phyloP scores from a whole-genome alignment of 2,113 vertebrate genomes.

The Monopterus albus region DNA sequence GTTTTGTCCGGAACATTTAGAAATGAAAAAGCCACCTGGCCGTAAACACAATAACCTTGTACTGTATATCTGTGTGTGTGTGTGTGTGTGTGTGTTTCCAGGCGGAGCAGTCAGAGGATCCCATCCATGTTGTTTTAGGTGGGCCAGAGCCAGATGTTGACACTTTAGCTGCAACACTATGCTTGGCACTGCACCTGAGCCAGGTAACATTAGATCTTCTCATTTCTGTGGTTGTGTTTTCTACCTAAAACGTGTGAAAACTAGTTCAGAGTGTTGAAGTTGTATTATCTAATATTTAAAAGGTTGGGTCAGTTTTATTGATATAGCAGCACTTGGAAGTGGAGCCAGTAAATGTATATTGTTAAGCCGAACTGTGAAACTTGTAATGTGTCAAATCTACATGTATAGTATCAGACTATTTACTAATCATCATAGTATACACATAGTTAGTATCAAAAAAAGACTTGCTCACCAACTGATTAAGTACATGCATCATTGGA shows the following conservation, averaged over 20 bases:
- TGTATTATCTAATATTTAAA: too few relatives aligned
- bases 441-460: too few relatives aligned
- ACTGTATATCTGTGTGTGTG: conserved; percentile 15
- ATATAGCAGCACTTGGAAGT: too few relatives aligned
- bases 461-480: too few relatives aligned
- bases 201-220: conserved; percentile 80
- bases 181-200: conserved; percentile 90
- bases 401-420: too few relatives aligned
- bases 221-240: not conserved
- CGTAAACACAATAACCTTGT: not conserved
- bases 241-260: not conserved
- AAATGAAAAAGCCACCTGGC: not conserved
- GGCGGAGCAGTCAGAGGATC: conserved; percentile 80
- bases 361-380: too few relatives aligned
- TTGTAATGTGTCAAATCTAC: too few relatives aligned
- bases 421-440: too few relatives aligned
- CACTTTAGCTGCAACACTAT: conserved; percentile 89
- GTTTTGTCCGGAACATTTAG: not conserved
- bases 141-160: conserved; percentile 89
- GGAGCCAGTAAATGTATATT: too few relatives aligned
- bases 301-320: too few relatives aligned
- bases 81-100: conserved; percentile 73
- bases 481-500: too few relatives aligned
- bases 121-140: conserved; percentile 89
- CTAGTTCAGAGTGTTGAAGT: not conserved